A percentile compares a stretch with the other conserved stretches of the same genome.
Conservation (phyloP, 2,113 vertebrate genomes). For the Microcebus tavaratra region DNA sequence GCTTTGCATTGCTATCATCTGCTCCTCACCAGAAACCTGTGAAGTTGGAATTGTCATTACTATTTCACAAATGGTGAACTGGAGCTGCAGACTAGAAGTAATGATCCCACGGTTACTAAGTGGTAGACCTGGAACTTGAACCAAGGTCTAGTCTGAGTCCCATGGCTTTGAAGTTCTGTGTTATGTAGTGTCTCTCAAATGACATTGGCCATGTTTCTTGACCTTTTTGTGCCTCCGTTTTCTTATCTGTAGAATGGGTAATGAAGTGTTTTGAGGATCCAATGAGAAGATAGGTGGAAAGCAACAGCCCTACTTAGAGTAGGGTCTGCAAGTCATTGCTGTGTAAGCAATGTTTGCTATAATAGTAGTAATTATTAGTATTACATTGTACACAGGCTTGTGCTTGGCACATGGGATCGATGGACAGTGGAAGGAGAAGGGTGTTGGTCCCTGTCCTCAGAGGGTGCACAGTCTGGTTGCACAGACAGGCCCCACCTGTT, state of each 20-base stretch:
- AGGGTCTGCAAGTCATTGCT: background rate
- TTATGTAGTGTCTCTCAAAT: background rate
- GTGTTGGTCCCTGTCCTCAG: background rate
- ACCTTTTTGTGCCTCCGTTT: background rate
- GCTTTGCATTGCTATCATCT: background rate
- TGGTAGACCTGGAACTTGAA: background rate
- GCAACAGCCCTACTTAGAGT: background rate
- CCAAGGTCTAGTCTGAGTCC: background rate
- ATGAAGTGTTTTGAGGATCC: background rate
- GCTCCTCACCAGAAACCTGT: background rate
- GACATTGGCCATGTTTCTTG: background rate
- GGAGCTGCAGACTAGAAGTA: background rate
- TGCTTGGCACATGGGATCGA: background rate
- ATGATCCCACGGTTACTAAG: background rate
- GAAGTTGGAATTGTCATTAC: background rate
- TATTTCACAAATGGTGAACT: background rate
- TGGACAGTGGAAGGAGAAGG: background rate
- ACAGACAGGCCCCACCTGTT: background rate
- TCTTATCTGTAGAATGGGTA: background rate
- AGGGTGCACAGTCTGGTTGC: background rate
- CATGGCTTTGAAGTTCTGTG: background rate
- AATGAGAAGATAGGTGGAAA: background rate
- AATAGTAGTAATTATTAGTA: background rate
- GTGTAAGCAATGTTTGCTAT: background rate
- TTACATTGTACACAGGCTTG: background rate